A percentile compares a stretch with the other conserved stretches of the same genome.
phyloP scores from a whole-genome alignment of 2,797 vertebrate genomes.

The Halcyon chelicuti region DNA sequence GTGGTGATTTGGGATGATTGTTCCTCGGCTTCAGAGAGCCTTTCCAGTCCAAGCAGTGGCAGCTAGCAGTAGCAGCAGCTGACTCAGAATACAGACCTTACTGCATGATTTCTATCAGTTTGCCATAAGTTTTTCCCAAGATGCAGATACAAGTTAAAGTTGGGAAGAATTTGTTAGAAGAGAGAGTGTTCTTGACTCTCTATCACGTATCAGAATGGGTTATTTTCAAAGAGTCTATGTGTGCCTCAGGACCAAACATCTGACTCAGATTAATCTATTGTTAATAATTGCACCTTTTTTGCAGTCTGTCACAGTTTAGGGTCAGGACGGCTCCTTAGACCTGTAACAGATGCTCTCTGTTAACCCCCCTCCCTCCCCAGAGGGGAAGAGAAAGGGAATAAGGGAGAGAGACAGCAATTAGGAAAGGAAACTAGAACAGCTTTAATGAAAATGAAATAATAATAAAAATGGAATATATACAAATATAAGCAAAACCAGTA shows the following conservation, averaged over 20 bases:
- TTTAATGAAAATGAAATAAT: too few relatives aligned
- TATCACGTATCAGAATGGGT: fast-evolving
- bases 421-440: too few relatives aligned
- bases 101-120: not conserved
- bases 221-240: not conserved
- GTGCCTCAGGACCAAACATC: not conserved
- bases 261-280: not conserved
- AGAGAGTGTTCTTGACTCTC: not conserved
- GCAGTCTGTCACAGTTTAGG: too few relatives aligned
- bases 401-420: too few relatives aligned
- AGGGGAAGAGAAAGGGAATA: too few relatives aligned
- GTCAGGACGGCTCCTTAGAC: too few relatives aligned
- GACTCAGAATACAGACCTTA: not conserved
- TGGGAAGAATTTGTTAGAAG: not conserved
- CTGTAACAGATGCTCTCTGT: too few relatives aligned
- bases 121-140: not conserved
- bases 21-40: not conserved
- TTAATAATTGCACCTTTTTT: not conserved
- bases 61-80: too few relatives aligned
- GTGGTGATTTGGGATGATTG: fast-evolving
- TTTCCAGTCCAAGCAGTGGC: not conserved
- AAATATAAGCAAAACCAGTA: too few relatives aligned
- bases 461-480: too few relatives aligned
- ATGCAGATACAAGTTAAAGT: not conserved
- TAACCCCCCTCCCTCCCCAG: too few relatives aligned